These are phyloP conservation scores for Chaenodraco wilsoni DNA, from an alignment of 2,797 vertebrate species.

Conservation along the genomic window DNA sequence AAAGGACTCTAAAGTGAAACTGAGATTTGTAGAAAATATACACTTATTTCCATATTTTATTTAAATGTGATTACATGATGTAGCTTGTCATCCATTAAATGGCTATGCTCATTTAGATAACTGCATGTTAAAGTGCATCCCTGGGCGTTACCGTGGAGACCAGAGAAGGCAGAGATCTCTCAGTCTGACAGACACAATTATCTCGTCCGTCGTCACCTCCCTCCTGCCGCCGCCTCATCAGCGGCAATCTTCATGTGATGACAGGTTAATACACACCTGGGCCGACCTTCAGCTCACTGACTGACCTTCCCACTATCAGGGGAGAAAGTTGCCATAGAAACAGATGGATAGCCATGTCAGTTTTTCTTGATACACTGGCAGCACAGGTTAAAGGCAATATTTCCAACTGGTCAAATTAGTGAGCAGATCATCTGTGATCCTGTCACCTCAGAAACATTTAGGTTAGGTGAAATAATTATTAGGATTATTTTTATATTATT, in stretches of 20 bases:
- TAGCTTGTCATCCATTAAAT: background rate
- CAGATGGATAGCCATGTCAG: constrained; percentile 13
- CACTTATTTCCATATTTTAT: background rate
- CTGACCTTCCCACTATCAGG: constrained; percentile 6
- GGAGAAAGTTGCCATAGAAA: constrained; percentile 38
- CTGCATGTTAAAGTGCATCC: background rate
- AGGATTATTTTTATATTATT: constrained; percentile 1
- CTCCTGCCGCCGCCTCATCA: constrained; percentile 50
- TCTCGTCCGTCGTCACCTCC: constrained; percentile 50
- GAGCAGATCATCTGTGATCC: background rate
- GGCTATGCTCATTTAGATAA: background rate
- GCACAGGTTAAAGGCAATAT: background rate
- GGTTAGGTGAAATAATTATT: background rate
- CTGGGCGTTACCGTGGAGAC: background rate
- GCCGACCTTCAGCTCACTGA: constrained; percentile 35
- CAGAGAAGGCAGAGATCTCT: constrained; percentile 13
- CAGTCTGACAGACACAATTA: constrained; percentile 58
- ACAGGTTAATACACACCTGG: constrained; percentile 45
- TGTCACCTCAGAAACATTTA: background rate
- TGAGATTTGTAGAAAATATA: background rate
- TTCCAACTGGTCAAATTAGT: background rate
- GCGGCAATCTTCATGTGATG: constrained; percentile 37
- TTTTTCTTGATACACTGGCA: constrained; percentile 1
- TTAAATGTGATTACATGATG: background rate
- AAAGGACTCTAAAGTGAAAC: background rate